Conservation (phyloP, 2,888 invertebrate species). For the Tryphoninae sp. region DNA sequence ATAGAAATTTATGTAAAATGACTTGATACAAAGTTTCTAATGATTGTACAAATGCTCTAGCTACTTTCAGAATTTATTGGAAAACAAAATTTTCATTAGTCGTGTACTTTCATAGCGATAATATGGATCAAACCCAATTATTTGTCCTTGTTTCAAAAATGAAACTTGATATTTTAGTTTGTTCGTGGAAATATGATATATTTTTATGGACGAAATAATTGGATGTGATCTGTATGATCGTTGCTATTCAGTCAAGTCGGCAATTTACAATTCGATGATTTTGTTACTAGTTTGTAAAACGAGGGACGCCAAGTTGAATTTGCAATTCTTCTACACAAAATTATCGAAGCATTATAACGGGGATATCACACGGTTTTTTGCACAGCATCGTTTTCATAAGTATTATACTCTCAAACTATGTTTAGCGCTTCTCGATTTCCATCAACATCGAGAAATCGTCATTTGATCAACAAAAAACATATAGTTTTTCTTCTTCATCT, state of each 20-base stretch:
- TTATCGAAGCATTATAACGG: slow-evolving; percentile 40
- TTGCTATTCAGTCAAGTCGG: not conserved
- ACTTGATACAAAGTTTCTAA: slow-evolving; percentile 34
- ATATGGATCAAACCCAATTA: not conserved
- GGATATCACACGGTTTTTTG: slow-evolving; percentile 38
- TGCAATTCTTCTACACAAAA: slow-evolving; percentile 9
- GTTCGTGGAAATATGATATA: no score
- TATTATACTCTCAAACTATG: slow-evolving; percentile 2
- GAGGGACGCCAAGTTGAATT: not conserved
- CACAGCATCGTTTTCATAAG: slow-evolving; percentile 32
- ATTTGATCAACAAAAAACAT: slow-evolving; percentile 9
- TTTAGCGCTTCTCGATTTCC: not conserved
- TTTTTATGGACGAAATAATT: slow-evolving; percentile 15
- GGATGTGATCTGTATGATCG: not conserved
- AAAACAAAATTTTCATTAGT: not conserved
- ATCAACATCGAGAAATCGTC: slow-evolving; percentile 22
- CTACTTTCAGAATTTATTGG: no score
- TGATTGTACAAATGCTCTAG: not conserved
- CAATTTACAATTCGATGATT: not conserved
- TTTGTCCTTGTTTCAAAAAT: not conserved
- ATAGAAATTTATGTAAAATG: slow-evolving; percentile 18
- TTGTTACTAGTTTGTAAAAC: not conserved
- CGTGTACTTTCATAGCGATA: not conserved
- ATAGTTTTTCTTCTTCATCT: not conserved
- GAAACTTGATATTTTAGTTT: no score